Evolutionary conservation across 2,888 invertebrate species (phyloP).

Genomic region (Erebia aethiops): DNA sequence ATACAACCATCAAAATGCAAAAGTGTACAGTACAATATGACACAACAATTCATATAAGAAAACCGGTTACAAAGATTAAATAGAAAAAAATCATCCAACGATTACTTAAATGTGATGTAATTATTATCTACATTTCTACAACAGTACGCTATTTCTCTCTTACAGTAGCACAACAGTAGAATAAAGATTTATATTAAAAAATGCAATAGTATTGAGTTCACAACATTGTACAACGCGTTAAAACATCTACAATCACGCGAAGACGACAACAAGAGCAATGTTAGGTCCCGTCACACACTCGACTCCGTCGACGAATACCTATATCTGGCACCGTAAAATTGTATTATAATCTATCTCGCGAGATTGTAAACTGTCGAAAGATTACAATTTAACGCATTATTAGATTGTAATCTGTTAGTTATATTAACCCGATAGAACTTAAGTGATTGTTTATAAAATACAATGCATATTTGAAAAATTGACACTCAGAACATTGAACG

Average conservation of each 20-base stretch:
- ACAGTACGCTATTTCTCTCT: conserved; percentile 20
- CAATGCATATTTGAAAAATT: no score
- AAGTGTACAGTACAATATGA: conserved; percentile 10
- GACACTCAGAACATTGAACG: no score
- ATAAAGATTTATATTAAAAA: conserved; percentile 29
- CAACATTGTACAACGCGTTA: not conserved
- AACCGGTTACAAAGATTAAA: conserved; percentile 13
- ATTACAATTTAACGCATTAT: no score
- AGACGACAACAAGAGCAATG: not conserved
- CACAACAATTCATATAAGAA: conserved; percentile 18
- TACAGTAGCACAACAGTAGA: conserved; percentile 20
- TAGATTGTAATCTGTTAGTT: no score
- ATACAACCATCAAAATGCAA: not conserved
- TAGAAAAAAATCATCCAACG: conserved; percentile 5
- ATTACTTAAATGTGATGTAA: conserved; percentile 3
- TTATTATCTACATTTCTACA: conserved; percentile 13
- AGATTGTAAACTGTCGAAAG: no score
- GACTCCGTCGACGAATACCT: not conserved
- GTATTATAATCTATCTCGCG: no score
- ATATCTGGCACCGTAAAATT: no score
- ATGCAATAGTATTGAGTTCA: conserved; percentile 22
- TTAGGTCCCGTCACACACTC: not conserved
- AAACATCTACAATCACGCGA: not conserved
- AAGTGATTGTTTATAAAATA: no score
- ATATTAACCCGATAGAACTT: no score